Percentiles rank a stretch among this genome's conserved stretches.
These are phyloP conservation scores for Dasyurus viverrinus DNA, from an alignment of 2,113 vertebrate genomes.

Conservation along the genomic window DNA sequence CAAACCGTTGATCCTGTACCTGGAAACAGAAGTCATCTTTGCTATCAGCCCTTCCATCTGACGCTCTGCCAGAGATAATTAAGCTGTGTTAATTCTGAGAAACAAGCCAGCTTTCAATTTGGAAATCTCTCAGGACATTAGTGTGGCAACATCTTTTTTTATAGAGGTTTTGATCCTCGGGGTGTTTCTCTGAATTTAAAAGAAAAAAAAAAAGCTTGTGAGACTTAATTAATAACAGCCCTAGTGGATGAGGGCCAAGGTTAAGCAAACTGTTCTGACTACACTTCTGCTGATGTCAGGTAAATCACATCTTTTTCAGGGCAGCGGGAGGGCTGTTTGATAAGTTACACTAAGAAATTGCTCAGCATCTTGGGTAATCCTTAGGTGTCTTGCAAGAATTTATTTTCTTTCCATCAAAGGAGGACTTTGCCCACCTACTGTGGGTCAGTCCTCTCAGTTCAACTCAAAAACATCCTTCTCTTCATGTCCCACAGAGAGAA, in stretches of 20 bases:
- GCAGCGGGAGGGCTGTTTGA: conserved; percentile 31
- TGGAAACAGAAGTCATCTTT: background rate
- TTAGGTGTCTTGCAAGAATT: conserved; percentile 13
- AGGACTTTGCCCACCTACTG: conserved; percentile 10
- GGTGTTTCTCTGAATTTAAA: background rate
- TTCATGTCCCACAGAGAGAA: background rate
- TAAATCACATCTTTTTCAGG: conserved; percentile 43
- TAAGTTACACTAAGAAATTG: conserved; percentile 8
- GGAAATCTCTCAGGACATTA: conserved; percentile 27
- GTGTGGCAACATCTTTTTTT: conserved; percentile 35
- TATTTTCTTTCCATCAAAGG: conserved; percentile 39
- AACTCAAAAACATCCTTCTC: background rate
- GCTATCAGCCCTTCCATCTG: background rate
- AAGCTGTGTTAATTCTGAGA: conserved; percentile 6
- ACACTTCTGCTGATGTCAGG: conserved; percentile 17
- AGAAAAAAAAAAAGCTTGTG: background rate
- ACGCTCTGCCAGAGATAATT: background rate
- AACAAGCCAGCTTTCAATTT: conserved; percentile 6
- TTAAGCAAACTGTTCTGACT: conserved; percentile 35
- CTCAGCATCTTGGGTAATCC: conserved; percentile 43
- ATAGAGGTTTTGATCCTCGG: conserved; percentile 22
- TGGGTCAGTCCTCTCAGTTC: background rate
- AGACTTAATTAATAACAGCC: conserved; percentile 48
- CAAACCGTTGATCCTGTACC: conserved; percentile 14
- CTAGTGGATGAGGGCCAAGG: background rate